Base-by-base conservation (phyloP, 2,888 invertebrate species). In the Enchytraeus crypticus region DNA sequence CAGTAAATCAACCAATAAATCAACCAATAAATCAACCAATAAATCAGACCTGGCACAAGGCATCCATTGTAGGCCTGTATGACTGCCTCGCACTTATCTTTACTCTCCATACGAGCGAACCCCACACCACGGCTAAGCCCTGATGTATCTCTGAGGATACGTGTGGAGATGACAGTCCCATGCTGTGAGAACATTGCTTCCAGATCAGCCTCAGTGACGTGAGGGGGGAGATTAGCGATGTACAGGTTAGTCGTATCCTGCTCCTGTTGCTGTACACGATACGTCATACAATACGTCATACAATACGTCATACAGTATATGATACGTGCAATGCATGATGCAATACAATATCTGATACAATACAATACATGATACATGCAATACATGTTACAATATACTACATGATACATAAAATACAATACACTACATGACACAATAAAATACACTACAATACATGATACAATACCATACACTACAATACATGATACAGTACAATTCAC, bases 181-280 rank as follows among this genome's bases (percentile, higher is more conserved):
- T 89, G 91, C 79, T 89, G 89, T 70, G 87, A 86, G 75, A 97
- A 84, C 83, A 96, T 84, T 74, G 86, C 86, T 81, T 96, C 95
- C 78, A 97, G 86, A 80, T 95, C 92, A 72, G 89, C 88, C 82
- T 97, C 97, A 79, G 92, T 90, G 84, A 89, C 93, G 81, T 87
- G 87, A 66, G 88, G 84, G 69, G 97, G 97, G 82, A 97, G 85
- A 83, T 97, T 97, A 76, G 97, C 96, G 83, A 98, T 93, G 83
- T 97, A 97, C 82, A 97, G 85, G 83, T 97, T 97, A 76, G 97
- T 97, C 59, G 96, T 96, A 82, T 97, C 97, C 82, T 96, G 96
- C 83, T 97, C 97, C 71, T 81, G 82, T 73, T 81, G 81, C 78
- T 80, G 73, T 51, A 77, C 71, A 5, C 27, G 21, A 2, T 11